A percentile compares a stretch with the other conserved stretches of the same genome.
phyloP scores from a whole-genome alignment of 2,113 vertebrate species.

The Daubentonia madagascariensis region DNA sequence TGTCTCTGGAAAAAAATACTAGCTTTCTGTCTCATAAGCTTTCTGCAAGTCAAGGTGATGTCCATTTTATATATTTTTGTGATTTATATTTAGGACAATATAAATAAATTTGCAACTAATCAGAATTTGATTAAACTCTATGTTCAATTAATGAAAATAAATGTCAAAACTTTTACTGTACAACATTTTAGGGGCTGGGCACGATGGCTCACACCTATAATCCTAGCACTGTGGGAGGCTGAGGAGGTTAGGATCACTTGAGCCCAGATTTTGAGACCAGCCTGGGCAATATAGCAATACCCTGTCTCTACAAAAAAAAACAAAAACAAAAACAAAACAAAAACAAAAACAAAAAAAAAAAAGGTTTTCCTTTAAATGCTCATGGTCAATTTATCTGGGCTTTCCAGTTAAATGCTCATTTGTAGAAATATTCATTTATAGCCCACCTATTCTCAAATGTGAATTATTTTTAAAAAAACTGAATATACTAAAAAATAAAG shows the following conservation, averaged over 20 bases:
- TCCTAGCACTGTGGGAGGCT: no score
- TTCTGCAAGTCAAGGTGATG: not conserved
- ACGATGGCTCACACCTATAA: no score
- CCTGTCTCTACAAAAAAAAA: no score
- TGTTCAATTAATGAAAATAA: not conserved
- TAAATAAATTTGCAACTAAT: not conserved
- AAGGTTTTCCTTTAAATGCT: not conserved
- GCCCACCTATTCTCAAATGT: not conserved
- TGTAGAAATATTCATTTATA: not conserved
- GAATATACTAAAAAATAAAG: not conserved
- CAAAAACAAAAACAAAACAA: no score
- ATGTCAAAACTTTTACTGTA: not conserved
- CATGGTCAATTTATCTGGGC: not conserved
- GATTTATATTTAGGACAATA: not conserved
- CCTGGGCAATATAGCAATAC: no score
- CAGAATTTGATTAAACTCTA: not conserved
- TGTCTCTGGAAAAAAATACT: not conserved
- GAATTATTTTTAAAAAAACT: not conserved
- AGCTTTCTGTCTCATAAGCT: not conserved
- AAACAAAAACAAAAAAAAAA: no score
- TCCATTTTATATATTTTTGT: not conserved
- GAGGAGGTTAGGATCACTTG: no score
- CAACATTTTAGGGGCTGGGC: not conserved
- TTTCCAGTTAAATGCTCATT: constrained; percentile 14
- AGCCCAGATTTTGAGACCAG: no score